Evolutionary conservation across 2,797 vertebrate species (phyloP), one percentile per base, ranked within the genome.

Genomic region (Rachycentron canadum): DNA sequence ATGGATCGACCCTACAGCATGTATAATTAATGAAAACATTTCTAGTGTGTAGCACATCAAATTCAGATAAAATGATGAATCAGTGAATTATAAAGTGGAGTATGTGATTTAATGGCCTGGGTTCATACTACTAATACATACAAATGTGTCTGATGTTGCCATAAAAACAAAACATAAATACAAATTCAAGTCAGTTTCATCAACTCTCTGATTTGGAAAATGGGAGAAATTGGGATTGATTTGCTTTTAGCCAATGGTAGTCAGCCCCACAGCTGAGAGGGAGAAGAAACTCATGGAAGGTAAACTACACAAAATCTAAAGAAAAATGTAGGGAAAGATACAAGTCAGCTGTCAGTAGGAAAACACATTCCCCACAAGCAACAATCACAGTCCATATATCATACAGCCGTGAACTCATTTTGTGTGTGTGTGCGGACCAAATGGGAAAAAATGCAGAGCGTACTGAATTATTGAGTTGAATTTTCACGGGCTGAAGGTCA

Each of bases 401-500:
- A 87, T 67, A 76, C 71, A 67, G 66, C 56, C 41, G 50, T 63
- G 78, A 73, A 68, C 63, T 69, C 67, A 58, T 72, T 80, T 78
- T 72, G 30, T 43, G 26, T 58, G 45, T 56, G 0, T 59, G 53
- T 73, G 69, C 61, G 76, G 73, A 60, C 73, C 70, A 70, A 85
- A 82, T 55, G 81, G 81, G 83, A 85, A 79, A 78, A 81, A 86
- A 91, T 86, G 84, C 78, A 88, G 80, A 89, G 89, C 73, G 64
- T 86, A 77, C 91, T 95, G 89, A 95, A 95, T 95, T 95, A 96
- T 95, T 96, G 91, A 95, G 90, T 90, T 91, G 89, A 90, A 92
- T 94, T 95, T 95, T 93, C 91, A 91, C 73, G 80, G 90, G 83
- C 93, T 95, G 95, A 93, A 95, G 95, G 95, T 95, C 94, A 95